Percentiles rank a stretch among this genome's conserved stretches.
Evolutionary conservation across 2,797 vertebrate genomes (phyloP).

Genomic region (Todus mexicanus): DNA sequence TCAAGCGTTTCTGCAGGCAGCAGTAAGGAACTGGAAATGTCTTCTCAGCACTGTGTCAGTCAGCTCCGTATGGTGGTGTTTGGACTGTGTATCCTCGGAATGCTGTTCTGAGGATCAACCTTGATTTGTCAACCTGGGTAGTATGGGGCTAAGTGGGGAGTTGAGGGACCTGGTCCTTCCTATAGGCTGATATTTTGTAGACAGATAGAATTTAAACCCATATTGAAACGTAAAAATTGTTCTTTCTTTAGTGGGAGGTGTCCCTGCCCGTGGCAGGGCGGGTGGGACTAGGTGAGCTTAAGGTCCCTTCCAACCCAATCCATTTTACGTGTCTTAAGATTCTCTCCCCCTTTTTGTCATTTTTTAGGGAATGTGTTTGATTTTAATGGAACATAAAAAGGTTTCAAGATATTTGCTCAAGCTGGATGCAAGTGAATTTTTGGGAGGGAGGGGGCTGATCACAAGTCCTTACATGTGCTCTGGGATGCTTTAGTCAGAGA

Average conservation of each 20-base stretch:
- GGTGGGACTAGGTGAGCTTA: too few species aligned
- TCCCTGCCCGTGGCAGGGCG: too few species aligned
- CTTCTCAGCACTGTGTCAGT: neutral
- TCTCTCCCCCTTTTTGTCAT: neutral
- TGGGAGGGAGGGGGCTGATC: fast-evolving
- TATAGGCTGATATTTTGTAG: neutral
- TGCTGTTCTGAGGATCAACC: neutral
- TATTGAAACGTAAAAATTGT: neutral
- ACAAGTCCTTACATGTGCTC: neutral
- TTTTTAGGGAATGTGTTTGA: fast-evolving
- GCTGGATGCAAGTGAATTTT: neutral
- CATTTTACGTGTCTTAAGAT: too few species aligned
- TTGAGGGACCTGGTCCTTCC: neutral
- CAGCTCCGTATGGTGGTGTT: neutral
- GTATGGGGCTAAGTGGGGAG: neutral
- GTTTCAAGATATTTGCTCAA: neutral
- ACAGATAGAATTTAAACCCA: neutral
- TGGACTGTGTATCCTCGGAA: neutral
- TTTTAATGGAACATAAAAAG: neutral
- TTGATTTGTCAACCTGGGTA: neutral
- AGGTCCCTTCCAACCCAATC: too few species aligned
- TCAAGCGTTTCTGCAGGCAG: neutral
- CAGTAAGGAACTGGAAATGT: fast-evolving
- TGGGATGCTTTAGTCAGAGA: neutral
- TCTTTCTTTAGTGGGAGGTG: too few species aligned